Evolutionary conservation across 2,888 invertebrate genomes (phyloP), one percentile per base, ranked within the genome.

Genomic region (Sinotaia quadrata): DNA sequence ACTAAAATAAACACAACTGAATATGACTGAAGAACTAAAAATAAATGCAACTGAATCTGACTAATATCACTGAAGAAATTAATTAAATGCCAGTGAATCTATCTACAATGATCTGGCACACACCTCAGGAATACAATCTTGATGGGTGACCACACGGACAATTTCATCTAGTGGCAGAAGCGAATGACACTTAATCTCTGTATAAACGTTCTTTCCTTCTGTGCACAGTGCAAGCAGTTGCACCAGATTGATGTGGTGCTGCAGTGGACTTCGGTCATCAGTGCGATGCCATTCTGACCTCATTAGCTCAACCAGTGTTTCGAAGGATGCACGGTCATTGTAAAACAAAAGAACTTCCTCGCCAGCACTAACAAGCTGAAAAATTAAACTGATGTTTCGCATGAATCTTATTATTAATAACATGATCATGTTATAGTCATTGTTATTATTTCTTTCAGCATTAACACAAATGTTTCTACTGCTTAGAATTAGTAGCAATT

Each of bases 111-210:
- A 12, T 12, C 41, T 21, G 12, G 24, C 18, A 44, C 78, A 80
- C 87, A 95, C 98, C 91, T 98, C 97, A 0, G 97, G 95, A 81
- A 97, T 94, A 87, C 98, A 98, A 86, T 96, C 94, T 0, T 92
- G 91, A 88, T 98, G 95, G 2, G 95, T 95, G 76, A 99, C 96
- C 90, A 98, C 95, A 2, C 93, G 92, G n/a, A 98, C 97, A 78
- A 99, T 98, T 88, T 99, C 98, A 88, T 99, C 99, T 66, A 99
- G 90, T 2, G 98, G 97, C 77, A 99, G 90, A 34, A 98, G 91
- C 85, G 97, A 97, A 88, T 99, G 99, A 86, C 98, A 99, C 89
- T 99, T 98, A 81, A 99, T 97, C 91, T 99, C 99, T 0, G 98
- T 99, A 89, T 95, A 97, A 18, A 98, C 97, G 87, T 99, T 99